A percentile compares a stretch with the other conserved stretches of the same genome.
Conservation (phyloP, 2,888 invertebrate genomes). For the Pachydiplax longipennis region DNA sequence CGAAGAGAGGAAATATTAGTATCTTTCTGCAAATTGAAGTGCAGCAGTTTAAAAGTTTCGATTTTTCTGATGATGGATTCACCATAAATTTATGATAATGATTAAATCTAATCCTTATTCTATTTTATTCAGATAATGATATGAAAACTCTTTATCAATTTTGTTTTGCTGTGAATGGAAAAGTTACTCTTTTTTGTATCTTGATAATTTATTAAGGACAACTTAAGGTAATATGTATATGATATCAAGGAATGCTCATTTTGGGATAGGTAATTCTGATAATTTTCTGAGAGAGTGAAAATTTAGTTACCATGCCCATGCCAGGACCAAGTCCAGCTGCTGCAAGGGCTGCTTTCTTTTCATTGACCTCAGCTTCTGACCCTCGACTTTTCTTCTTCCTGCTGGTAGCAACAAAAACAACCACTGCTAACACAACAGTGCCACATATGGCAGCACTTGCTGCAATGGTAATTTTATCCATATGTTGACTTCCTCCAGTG, state of each 20-base stretch:
- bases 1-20: not conserved
- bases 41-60: too few species aligned
- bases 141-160: too few species aligned
- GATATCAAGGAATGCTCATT: not conserved
- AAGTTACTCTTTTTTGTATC: too few species aligned
- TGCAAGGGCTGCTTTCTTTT: slow-evolving; percentile 76
- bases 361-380: slow-evolving; percentile 45
- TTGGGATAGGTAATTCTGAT: not conserved
- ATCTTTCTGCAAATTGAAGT: too few species aligned
- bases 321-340: slow-evolving; percentile 57
- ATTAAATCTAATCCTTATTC: too few species aligned
- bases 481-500: slow-evolving; percentile 63
- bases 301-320: slow-evolving; percentile 12
- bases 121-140: too few species aligned
- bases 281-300: not conserved
- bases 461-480: slow-evolving; percentile 95
- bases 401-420: slow-evolving; percentile 88
- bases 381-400: slow-evolving; percentile 27
- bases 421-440: slow-evolving; percentile 88
- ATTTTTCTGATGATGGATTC: too few species aligned
- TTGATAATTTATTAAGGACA: too few species aligned
- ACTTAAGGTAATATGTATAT: too few species aligned
- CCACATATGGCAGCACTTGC: slow-evolving; percentile 93
- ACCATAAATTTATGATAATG: too few species aligned
- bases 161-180: too few species aligned